Percentiles rank a stretch among this genome's conserved stretches.
Evolutionary conservation across 2,888 invertebrate species (phyloP).

Genomic region (Meteorus colon): DNA sequence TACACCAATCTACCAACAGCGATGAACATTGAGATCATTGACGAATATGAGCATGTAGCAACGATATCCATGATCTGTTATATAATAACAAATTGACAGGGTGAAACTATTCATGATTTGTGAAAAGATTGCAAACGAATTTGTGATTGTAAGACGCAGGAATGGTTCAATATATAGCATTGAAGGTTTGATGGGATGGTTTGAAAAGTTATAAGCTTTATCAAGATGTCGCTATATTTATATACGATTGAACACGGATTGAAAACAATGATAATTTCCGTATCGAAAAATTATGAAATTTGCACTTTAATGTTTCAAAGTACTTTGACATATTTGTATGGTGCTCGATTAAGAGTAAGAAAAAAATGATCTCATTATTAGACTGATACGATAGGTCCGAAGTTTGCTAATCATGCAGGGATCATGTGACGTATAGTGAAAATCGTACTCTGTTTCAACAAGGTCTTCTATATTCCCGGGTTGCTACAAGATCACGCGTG

Average conservation of each 20-base stretch:
- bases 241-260: neutral
- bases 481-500: conserved; percentile 38
- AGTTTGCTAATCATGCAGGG: conserved; percentile 14
- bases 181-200: too few species aligned
- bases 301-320: conserved; percentile 2
- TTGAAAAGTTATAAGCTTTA: neutral
- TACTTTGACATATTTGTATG: neutral
- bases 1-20: too few species aligned
- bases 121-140: too few species aligned
- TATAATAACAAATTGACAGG: too few species aligned
- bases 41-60: too few species aligned
- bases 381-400: conserved; percentile 6
- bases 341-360: neutral
- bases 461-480: conserved; percentile 25
- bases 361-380: conserved; percentile 1
- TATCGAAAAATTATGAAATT: neutral
- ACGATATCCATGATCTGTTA: too few species aligned
- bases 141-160: too few species aligned
- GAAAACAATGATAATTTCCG: neutral
- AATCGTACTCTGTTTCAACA: conserved; percentile 15
- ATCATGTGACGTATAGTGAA: conserved; percentile 3
- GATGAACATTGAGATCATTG: too few species aligned
- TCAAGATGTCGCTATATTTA: neutral
- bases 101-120: too few species aligned
- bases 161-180: too few species aligned